Evolutionary conservation across 2,113 vertebrate genomes (phyloP).

Genomic region (Chlamydotis undulata): DNA sequence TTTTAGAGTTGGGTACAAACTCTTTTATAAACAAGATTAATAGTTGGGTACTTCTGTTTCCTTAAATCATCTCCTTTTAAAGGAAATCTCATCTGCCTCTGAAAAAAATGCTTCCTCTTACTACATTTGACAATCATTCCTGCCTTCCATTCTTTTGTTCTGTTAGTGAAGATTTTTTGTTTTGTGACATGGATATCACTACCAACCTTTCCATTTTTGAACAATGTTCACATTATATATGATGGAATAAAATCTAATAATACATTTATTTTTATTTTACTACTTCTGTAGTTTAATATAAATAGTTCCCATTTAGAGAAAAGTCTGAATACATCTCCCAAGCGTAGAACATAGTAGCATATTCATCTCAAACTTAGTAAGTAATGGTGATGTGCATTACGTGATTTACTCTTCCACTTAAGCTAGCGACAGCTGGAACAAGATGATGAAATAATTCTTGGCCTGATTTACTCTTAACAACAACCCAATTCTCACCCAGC

Average conservation of each 20-base stretch:
- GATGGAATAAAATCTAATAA: neutral
- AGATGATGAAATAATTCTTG: neutral
- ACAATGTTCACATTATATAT: neutral
- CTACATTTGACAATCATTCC: neutral
- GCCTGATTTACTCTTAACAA: neutral
- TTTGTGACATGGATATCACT: neutral
- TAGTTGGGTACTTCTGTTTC: neutral
- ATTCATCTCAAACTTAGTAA: neutral
- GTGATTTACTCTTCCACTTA: neutral
- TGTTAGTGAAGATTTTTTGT: neutral
- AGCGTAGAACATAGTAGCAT: neutral
- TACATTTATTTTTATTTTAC: neutral
- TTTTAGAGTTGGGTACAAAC: neutral
- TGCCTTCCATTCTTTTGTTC: neutral
- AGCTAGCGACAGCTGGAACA: neutral
- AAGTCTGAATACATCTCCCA: neutral
- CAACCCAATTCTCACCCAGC: neutral
- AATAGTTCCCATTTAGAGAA: neutral
- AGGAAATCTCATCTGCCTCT: neutral
- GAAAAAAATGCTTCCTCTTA: neutral
- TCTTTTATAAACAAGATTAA: neutral
- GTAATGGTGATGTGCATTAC: neutral
- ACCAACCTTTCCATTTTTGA: neutral
- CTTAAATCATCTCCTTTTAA: neutral
- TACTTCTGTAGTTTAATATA: neutral